Conservation (phyloP, 2,797 vertebrate genomes). For the Siniperca obscura region DNA sequence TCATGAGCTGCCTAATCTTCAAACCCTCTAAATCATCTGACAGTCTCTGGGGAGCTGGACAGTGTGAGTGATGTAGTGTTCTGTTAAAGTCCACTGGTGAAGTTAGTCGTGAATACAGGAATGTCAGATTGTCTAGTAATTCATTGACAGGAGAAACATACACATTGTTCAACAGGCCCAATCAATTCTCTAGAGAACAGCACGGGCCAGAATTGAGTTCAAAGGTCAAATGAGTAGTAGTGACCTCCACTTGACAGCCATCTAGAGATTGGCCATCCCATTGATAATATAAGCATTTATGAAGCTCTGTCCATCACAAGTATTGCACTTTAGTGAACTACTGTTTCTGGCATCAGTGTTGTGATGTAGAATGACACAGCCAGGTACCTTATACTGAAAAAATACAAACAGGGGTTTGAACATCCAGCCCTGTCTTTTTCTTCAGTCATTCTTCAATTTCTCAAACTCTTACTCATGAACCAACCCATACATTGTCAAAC, state of each 20-base stretch:
- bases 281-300: constrained; percentile 49
- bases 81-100: constrained; percentile 64
- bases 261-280: constrained; percentile 55
- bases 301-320: constrained; percentile 11
- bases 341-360: not conserved
- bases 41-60: constrained; percentile 36
- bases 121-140: constrained; percentile 53
- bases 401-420: not conserved
- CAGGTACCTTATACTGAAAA: not conserved
- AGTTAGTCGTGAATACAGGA: constrained; percentile 56
- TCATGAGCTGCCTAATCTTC: constrained; percentile 29
- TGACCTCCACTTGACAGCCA: constrained; percentile 67
- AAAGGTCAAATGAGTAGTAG: constrained; percentile 67
- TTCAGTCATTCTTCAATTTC: not conserved
- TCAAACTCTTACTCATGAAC: not conserved
- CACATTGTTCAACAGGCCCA: constrained; percentile 30
- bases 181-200: constrained; percentile 42
- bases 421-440: not conserved
- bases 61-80: constrained; percentile 60
- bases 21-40: constrained; percentile 37
- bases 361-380: not conserved
- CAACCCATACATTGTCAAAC: not conserved
- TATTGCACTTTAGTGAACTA: constrained; percentile 21
- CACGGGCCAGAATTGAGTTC: constrained; percentile 51
- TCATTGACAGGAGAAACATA: constrained; percentile 58